Percentiles rank a stretch among this genome's conserved stretches.
phyloP scores from a whole-genome alignment of 1,140 invertebrate species.

The Anastrepha obliqua region DNA sequence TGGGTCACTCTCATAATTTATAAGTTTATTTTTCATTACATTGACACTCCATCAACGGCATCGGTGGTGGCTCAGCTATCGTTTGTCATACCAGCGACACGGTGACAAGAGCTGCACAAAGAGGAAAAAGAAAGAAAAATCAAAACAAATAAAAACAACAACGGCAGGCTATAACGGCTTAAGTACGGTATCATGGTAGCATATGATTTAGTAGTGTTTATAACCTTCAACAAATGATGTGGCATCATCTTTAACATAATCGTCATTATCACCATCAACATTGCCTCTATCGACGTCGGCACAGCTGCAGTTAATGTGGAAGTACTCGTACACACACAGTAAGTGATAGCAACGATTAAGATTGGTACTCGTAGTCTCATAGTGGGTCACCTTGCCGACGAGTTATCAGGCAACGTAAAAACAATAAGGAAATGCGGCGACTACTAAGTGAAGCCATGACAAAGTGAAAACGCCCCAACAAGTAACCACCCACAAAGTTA shows the following conservation, averaged over 20 bases:
- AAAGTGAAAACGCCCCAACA: neutral
- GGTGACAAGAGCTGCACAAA: neutral
- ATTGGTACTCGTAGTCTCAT: neutral
- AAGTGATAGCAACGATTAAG: neutral
- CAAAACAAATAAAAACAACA: constrained; percentile 5
- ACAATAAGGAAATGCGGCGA: neutral
- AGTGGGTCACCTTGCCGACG: neutral
- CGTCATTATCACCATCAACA: constrained; percentile 2
- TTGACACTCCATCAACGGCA: constrained; percentile 72
- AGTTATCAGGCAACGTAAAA: neutral
- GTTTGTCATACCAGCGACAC: constrained; percentile 64
- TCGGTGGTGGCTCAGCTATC: constrained; percentile 64
- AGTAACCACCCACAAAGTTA: neutral
- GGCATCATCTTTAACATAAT: constrained; percentile 23
- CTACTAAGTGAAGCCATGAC: neutral
- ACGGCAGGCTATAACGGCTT: neutral
- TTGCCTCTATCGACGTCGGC: neutral
- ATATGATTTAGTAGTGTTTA: neutral
- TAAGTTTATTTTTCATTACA: constrained; percentile 75
- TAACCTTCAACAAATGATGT: constrained; percentile 32
- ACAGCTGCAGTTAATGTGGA: constrained; percentile 24
- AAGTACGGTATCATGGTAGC: neutral
- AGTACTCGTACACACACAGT: neutral
- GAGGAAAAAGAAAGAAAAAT: neutral
- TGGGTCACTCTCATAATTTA: constrained; percentile 74